Evolutionary conservation across 1,140 invertebrate genomes (phyloP), one percentile per base, ranked within the genome.

Genomic region (Microplitis demolitor): DNA sequence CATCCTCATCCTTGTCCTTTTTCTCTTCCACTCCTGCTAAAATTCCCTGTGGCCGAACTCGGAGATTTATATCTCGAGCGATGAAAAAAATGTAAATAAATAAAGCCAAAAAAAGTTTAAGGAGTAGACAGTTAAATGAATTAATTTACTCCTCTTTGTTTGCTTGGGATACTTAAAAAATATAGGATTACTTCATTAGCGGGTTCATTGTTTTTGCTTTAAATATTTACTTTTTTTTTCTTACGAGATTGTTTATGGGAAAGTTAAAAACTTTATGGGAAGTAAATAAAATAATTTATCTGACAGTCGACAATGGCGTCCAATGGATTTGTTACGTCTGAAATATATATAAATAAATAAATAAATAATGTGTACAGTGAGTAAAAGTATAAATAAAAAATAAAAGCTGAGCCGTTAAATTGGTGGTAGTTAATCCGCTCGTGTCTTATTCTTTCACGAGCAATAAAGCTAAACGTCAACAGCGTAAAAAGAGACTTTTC

Each of bases 171-270:
- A 24, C 24, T 24, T 24, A 24, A 24, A 24, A 24, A 24, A 24
- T 24, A 24, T 24, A 24, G 24, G 71, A 72, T 72, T 66, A 64
- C 71, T 72, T 72, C 71, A 72, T 72, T 72, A 72, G 71, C 31
- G 24, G 39, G 11, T 8, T 31, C 54, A 56, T 56, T 56, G 53
- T 56, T 24, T 56, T 2, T 56, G 8, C 5, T 56, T 56, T 56
- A 9, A 60, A 60, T 37, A 6, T 63, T 39, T 4, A 39, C 13
- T n/a, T 63, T 63, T 63, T 63, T 37, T 63, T n/a, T 39, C 13
- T 45, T 45, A 45, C 39, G 39, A 45, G 39, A 9, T 11, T 45
- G 39, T 45, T 45, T 45, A 45, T 45, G 39, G 39, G 39, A 45
- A 45, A 45, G 5, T 45, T 45, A 9, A 45, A 45, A 45, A 45